Evolutionary conservation across 2,888 invertebrate genomes (phyloP).

Genomic region (Biston stratarius): DNA sequence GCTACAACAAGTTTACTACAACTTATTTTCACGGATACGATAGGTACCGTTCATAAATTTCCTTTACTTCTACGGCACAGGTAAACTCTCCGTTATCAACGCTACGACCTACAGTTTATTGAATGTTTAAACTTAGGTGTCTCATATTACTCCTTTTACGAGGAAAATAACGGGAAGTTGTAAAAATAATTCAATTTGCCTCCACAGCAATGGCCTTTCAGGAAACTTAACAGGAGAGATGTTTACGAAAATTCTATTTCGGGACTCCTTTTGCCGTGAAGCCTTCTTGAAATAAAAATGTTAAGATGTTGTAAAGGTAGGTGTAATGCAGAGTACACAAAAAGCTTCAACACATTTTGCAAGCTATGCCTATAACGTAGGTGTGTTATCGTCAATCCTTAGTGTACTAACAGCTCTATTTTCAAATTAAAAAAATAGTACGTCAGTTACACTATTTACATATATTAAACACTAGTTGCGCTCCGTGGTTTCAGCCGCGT

Average conservation of each 20-base stretch:
- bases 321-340: slow-evolving; percentile 14
- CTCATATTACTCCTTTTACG: slow-evolving; percentile 38
- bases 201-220: slow-evolving; percentile 27
- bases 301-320: slow-evolving; percentile 11
- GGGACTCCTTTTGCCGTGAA: slow-evolving; percentile 10
- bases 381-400: background rate
- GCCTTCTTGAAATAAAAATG: slow-evolving; percentile 20
- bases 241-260: slow-evolving; percentile 25
- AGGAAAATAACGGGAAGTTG: slow-evolving; percentile 24
- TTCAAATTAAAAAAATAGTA: too few species aligned
- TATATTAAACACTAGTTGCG: too few species aligned
- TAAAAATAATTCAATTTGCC: slow-evolving; percentile 40
- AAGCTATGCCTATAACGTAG: background rate
- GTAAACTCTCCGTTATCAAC: slow-evolving; percentile 15
- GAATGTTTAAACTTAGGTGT: slow-evolving; percentile 36
- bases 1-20: slow-evolving; percentile 9
- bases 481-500: too few species aligned
- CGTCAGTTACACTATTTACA: too few species aligned
- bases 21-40: slow-evolving; percentile 9
- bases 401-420: too few species aligned
- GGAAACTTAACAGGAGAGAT: slow-evolving; percentile 29
- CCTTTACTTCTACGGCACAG: slow-evolving; percentile 17
- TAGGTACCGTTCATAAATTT: slow-evolving; percentile 24
- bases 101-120: slow-evolving; percentile 33
- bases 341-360: slow-evolving; percentile 12